A percentile compares a stretch with the other conserved stretches of the same genome.
Conservation (phyloP, 2,888 invertebrate genomes). For the Ferdinandea cuprea region DNA sequence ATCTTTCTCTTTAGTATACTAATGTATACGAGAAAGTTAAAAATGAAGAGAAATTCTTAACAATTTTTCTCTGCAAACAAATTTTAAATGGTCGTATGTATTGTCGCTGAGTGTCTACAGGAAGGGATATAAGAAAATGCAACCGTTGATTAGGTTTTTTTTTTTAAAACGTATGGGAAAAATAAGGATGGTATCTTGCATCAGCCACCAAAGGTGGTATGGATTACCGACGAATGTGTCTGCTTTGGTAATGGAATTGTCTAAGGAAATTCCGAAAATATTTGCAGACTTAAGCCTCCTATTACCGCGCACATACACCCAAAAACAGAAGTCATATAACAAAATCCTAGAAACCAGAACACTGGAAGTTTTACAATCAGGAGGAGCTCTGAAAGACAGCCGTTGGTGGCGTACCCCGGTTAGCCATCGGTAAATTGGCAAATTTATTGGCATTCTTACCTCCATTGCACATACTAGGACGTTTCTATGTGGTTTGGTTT, state of each 20-base stretch:
- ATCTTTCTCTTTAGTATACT: too few relatives aligned
- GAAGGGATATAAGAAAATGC: slow-evolving; percentile 10
- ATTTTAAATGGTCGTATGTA: background rate
- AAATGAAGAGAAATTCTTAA: too few relatives aligned
- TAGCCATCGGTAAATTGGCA: slow-evolving; percentile 65
- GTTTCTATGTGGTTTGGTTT: slow-evolving; percentile 29
- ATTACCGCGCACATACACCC: slow-evolving; percentile 31
- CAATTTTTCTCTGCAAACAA: too few relatives aligned
- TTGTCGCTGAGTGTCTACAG: slow-evolving; percentile 21
- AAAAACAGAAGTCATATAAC: background rate
- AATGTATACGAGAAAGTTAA: too few relatives aligned
- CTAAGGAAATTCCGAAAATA: slow-evolving; percentile 47
- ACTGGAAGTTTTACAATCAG: slow-evolving; percentile 21
- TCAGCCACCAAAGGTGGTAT: slow-evolving; percentile 28
- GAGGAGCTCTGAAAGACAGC: background rate
- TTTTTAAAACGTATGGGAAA: slow-evolving; percentile 15
- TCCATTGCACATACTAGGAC: slow-evolving; percentile 5
- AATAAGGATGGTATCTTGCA: slow-evolving; percentile 29
- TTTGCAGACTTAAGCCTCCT: slow-evolving; percentile 55
- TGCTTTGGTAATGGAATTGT: slow-evolving; percentile 64
- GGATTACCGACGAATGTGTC: slow-evolving; percentile 38
- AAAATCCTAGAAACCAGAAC: slow-evolving; percentile 13
- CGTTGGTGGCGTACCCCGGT: too few relatives aligned
- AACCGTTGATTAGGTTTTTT: slow-evolving; percentile 19
- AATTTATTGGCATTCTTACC: slow-evolving; percentile 69